Percentiles rank a stretch among this genome's conserved stretches.
These are phyloP conservation scores for Channa argus DNA, from an alignment of 2,113 vertebrate genomes.

Conservation along the genomic window DNA sequence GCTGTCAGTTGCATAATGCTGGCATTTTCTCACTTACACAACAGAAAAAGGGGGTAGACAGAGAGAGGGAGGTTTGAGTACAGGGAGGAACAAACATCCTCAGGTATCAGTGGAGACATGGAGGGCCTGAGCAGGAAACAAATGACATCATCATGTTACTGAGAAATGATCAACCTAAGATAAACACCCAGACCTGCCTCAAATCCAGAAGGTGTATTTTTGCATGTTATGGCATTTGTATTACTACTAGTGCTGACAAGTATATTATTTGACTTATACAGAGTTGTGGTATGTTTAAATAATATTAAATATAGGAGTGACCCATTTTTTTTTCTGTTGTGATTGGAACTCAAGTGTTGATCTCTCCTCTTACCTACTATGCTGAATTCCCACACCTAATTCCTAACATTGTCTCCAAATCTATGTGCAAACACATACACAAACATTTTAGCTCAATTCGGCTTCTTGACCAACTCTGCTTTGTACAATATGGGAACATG, in stretches of 20 bases:
- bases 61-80: neutral
- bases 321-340: neutral
- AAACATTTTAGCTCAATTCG: constrained; percentile 10
- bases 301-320: neutral
- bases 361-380: neutral
- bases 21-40: constrained; percentile 56
- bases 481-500: constrained; percentile 37
- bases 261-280: constrained; percentile 12
- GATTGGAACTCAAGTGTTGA: neutral
- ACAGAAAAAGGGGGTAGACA: constrained; percentile 14
- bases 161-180: neutral
- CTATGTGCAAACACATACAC: constrained; percentile 27
- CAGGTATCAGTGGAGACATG: constrained; percentile 47
- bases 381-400: neutral
- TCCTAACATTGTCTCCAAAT: neutral
- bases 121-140: constrained; percentile 2
- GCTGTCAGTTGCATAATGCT: constrained; percentile 60
- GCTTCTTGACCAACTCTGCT: constrained; percentile 49
- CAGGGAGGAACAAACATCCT: constrained; percentile 16
- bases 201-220: neutral
- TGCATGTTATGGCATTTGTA: constrained; percentile 3
- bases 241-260: constrained; percentile 4
- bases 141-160: constrained; percentile 22
- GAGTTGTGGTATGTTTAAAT: neutral
- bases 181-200: neutral